phyloP scores from a whole-genome alignment of 1,140 invertebrate species.

The Zaprionus nigranus region DNA sequence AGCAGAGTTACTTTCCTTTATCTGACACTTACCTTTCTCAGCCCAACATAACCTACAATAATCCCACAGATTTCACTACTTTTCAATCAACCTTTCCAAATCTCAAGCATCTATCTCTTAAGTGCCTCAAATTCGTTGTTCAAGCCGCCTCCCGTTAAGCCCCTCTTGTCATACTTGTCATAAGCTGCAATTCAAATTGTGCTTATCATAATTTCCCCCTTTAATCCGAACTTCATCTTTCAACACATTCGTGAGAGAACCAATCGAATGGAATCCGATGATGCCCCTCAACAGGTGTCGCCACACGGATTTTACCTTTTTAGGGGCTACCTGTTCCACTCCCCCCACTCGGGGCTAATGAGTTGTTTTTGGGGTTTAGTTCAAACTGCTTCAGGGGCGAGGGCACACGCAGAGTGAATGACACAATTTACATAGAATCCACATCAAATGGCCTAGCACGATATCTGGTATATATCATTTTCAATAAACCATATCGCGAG shows the following conservation, averaged over 20 bases:
- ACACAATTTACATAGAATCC: conserved; percentile 65
- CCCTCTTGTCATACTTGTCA: not conserved
- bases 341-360: conserved; percentile 15
- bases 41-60: not conserved
- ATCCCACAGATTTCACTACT: not conserved
- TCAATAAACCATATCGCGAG: conserved; percentile 53
- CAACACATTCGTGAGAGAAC: conserved; percentile 22
- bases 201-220: conserved; percentile 10
- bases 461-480: conserved; percentile 60
- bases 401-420: conserved; percentile 11
- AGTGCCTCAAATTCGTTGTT: conserved; percentile 4
- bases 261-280: conserved; percentile 5
- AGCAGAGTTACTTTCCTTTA: not conserved
- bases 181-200: conserved; percentile 1
- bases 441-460: conserved; percentile 39
- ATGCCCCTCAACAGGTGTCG: conserved; percentile 50
- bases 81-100: not conserved
- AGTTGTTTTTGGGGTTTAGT: conserved; percentile 20
- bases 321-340: conserved; percentile 1
- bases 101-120: not conserved
- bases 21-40: not conserved
- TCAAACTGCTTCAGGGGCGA: conserved; percentile 23
- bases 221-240: conserved; percentile 1
- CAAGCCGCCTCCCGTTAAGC: not conserved
- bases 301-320: conserved; percentile 25